These are phyloP conservation scores for Oncorhynchus clarkii DNA, from an alignment of 2,113 vertebrate genomes.

Conservation along the genomic window DNA sequence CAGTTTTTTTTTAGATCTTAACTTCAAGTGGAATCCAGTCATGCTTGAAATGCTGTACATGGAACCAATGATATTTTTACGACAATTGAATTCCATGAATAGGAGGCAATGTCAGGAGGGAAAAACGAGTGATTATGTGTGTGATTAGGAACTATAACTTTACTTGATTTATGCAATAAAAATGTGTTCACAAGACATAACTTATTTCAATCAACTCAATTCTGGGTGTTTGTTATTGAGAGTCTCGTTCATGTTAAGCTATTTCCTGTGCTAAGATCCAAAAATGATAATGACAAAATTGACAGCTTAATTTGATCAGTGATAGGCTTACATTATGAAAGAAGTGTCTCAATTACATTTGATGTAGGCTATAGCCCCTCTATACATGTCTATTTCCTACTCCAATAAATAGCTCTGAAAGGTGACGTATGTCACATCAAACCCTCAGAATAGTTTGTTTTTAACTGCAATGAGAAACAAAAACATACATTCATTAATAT, in stretches of 20 bases:
- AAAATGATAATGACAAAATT: not conserved
- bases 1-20: conserved; percentile 45
- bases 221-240: not conserved
- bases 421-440: not conserved
- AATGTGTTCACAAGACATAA: not conserved
- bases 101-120: not conserved
- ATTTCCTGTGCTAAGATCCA: not conserved
- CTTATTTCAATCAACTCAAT: not conserved
- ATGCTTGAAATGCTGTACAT: conserved; percentile 49
- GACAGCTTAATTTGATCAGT: not conserved
- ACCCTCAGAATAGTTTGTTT: not conserved
- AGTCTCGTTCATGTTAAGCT: not conserved
- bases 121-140: not conserved
- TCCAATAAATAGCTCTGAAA: not conserved
- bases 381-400: not conserved
- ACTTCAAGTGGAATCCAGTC: conserved; percentile 45
- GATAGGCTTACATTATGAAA: not conserved
- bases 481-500: not conserved
- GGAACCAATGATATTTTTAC: conserved; percentile 25
- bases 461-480: not conserved
- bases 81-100: not conserved
- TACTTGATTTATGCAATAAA: not conserved
- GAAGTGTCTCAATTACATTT: not conserved
- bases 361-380: too few species aligned
- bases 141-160: not conserved